phyloP scores from a whole-genome alignment of 1,140 invertebrate genomes.

The Drosophila bipectinata region DNA sequence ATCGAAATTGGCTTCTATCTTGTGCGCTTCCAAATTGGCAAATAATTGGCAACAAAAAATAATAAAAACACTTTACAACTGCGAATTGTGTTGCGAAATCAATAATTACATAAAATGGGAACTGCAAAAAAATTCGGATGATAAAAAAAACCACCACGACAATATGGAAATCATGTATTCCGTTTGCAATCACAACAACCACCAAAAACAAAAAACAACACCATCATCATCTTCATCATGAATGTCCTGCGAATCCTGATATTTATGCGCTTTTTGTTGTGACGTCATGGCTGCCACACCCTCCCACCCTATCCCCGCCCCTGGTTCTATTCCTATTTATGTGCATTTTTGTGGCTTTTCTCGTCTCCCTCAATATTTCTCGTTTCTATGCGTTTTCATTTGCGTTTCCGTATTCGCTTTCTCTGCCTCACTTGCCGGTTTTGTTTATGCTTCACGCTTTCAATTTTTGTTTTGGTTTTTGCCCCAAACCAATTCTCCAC shows the following conservation, averaged over 20 bases:
- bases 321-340: slow-evolving; percentile 66
- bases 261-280: slow-evolving; percentile 73
- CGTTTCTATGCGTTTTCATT: slow-evolving; percentile 59
- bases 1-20: slow-evolving; percentile 56
- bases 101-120: slow-evolving; percentile 42
- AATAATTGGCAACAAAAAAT: slow-evolving; percentile 69
- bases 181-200: slow-evolving; percentile 44
- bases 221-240: slow-evolving; percentile 51
- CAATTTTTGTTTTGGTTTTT: slow-evolving; percentile 67
- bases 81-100: slow-evolving; percentile 40
- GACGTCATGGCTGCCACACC: slow-evolving; percentile 56
- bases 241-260: slow-evolving; percentile 75
- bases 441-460: slow-evolving; percentile 81
- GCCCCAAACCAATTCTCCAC: slow-evolving; percentile 8
- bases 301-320: not conserved
- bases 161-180: slow-evolving; percentile 37
- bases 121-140: slow-evolving; percentile 24
- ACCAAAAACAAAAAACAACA: slow-evolving; percentile 42
- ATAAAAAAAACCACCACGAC: slow-evolving; percentile 39
- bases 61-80: slow-evolving; percentile 31
- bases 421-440: slow-evolving; percentile 44
- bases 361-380: slow-evolving; percentile 14
- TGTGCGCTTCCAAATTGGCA: slow-evolving; percentile 48
- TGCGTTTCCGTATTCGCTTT: slow-evolving; percentile 62
- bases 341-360: slow-evolving; percentile 77